Conservation (phyloP, 2,113 vertebrate species). For the Nipponia nippon region DNA sequence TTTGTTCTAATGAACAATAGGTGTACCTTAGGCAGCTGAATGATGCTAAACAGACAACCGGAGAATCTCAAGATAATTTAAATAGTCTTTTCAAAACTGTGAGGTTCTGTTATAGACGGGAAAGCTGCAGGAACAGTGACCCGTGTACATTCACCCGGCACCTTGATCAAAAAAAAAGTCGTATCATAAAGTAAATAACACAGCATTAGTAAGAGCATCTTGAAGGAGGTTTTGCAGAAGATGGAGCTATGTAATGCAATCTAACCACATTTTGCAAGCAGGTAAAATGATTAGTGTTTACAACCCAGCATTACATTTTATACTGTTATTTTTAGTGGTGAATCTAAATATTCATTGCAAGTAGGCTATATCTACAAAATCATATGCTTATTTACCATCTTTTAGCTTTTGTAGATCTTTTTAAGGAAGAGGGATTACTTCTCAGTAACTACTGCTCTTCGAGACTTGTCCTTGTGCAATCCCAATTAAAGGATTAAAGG, state of each 20-base stretch:
- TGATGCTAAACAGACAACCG: not conserved
- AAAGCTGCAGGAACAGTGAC: not conserved
- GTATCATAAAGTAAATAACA: not conserved
- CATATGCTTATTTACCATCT: not conserved
- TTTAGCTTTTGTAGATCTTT: not conserved
- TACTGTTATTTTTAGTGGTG: not conserved
- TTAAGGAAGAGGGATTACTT: not conserved
- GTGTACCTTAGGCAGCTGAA: not conserved
- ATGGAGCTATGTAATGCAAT: not conserved
- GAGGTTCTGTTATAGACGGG: not conserved
- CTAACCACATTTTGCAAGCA: not conserved
- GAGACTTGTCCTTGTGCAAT: not conserved
- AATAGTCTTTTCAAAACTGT: not conserved
- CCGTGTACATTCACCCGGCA: fast-evolving
- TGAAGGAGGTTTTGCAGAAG: not conserved
- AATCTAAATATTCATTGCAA: not conserved
- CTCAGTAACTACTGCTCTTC: not conserved
- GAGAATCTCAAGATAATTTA: not conserved
- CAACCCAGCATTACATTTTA: not conserved
- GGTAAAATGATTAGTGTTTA: not conserved
- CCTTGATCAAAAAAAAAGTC: not conserved
- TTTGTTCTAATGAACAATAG: not conserved
- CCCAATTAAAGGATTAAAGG: not conserved
- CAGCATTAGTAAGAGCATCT: not conserved
- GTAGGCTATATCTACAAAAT: not conserved